phyloP scores from a whole-genome alignment of 2,113 vertebrate species.

The Collichthys lucidus region DNA sequence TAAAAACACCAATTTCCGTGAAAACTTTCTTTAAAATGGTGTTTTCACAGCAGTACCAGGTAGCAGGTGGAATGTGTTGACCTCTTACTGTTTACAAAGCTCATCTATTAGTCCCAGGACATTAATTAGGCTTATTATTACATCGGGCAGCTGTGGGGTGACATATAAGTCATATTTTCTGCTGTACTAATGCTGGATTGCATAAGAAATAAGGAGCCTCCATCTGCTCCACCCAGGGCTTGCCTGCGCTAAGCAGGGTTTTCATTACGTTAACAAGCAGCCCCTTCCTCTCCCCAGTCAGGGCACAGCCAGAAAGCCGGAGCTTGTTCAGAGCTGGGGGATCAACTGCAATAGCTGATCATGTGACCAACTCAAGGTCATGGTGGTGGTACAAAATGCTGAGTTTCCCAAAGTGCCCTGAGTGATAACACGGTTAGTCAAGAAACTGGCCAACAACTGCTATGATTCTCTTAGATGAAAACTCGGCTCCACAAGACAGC shows the following conservation, averaged over 20 bases:
- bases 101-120: conserved; percentile 17
- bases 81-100: conserved; percentile 7
- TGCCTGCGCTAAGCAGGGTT: conserved; percentile 28
- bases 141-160: conserved; percentile 39
- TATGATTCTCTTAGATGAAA: background rate
- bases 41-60: background rate
- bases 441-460: background rate
- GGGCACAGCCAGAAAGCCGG: background rate
- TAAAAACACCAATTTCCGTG: no score
- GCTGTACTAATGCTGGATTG: conserved; percentile 49
- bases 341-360: conserved; percentile 2
- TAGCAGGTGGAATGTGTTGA: background rate
- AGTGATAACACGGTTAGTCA: background rate
- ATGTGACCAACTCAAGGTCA: conserved; percentile 44
- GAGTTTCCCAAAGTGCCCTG: conserved; percentile 13
- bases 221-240: conserved; percentile 61
- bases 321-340: background rate
- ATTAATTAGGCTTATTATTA: conserved; percentile 50
- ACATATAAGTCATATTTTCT: conserved; percentile 50
- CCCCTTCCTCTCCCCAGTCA: background rate
- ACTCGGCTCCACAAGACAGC: background rate
- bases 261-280: conserved; percentile 40
- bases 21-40: no score
- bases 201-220: conserved; percentile 62
- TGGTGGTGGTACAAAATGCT: background rate